These are phyloP conservation scores for Anser cygnoides DNA, from an alignment of 2,113 vertebrate genomes.

Conservation along the genomic window DNA sequence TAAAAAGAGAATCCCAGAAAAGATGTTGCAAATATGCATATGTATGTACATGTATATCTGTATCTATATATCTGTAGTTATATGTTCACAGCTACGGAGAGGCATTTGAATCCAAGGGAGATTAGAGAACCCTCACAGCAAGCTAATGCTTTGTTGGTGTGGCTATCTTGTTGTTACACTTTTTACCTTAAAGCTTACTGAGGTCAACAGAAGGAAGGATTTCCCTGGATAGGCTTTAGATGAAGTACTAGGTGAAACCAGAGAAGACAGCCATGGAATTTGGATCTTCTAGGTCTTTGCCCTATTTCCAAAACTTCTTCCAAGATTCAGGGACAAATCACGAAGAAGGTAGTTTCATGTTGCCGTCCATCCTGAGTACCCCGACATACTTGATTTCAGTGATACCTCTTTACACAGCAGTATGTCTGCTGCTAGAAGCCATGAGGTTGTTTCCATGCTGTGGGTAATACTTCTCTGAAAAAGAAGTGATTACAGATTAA, in stretches of 20 bases:
- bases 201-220: not conserved
- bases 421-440: not conserved
- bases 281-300: not conserved
- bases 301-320: not conserved
- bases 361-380: not conserved
- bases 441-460: no score
- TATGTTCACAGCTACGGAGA: not conserved
- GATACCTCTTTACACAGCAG: not conserved
- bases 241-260: not conserved
- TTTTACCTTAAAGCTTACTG: not conserved
- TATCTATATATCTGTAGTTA: not conserved
- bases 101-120: not conserved
- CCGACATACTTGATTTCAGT: not conserved
- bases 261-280: not conserved
- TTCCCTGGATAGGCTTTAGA: not conserved
- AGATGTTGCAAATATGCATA: not conserved
- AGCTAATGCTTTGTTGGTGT: not conserved
- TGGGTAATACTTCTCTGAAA: not conserved
- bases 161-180: not conserved
- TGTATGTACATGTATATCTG: not conserved
- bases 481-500: not conserved
- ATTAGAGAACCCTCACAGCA: not conserved
- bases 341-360: not conserved
- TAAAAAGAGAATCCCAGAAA: not conserved
- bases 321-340: not conserved